Percentiles rank a stretch among this genome's conserved stretches.
These are phyloP conservation scores for Misgurnus mizolepis DNA, from an alignment of 2,113 vertebrate species.

Conservation along the genomic window DNA sequence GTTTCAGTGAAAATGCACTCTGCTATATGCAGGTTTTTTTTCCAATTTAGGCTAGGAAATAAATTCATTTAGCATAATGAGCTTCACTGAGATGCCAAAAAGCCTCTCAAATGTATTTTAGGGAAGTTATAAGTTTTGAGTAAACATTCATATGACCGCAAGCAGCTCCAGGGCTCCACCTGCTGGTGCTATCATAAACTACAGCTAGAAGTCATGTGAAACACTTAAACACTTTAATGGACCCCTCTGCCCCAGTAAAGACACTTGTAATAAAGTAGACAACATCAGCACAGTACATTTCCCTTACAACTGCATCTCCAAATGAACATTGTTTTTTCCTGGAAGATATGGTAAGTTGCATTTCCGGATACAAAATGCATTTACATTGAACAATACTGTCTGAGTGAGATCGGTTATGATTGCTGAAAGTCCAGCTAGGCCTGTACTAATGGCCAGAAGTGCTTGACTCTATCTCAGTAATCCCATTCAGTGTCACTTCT, in stretches of 20 bases:
- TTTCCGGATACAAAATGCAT: not conserved
- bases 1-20: not conserved
- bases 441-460: not conserved
- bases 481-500: not conserved
- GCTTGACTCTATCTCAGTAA: not conserved
- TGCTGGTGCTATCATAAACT: not conserved
- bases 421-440: not conserved
- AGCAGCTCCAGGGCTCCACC: slow-evolving; percentile 1
- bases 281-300: not conserved
- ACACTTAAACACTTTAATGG: not conserved
- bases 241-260: no score
- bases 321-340: not conserved
- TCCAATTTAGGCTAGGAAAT: not conserved
- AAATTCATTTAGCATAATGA: not conserved
- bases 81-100: not conserved
- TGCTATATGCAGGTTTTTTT: not conserved
- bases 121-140: not conserved
- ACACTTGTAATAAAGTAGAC: not conserved
- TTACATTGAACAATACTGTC: not conserved
- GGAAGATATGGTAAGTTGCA: not conserved
- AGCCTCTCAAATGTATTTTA: not conserved
- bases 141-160: no score
- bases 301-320: not conserved
- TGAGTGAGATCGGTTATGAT: not conserved
- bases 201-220: not conserved